Conservation (phyloP, 2,797 vertebrate species). For the Pteropus rufus region DNA sequence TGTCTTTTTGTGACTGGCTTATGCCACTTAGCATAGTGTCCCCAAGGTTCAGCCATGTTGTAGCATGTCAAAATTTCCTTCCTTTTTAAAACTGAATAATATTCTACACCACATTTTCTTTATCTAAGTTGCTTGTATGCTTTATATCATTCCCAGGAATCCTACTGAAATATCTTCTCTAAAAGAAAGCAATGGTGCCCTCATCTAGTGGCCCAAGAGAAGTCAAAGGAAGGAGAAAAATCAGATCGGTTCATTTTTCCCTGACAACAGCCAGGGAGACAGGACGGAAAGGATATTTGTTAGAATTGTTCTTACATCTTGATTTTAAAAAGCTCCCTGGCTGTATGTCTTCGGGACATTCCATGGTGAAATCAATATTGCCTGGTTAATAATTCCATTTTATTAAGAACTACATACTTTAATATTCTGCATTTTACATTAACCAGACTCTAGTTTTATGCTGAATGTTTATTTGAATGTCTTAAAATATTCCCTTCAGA, state of each 20-base stretch:
- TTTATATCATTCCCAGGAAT: neutral
- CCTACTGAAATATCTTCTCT: neutral
- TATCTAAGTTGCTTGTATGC: neutral
- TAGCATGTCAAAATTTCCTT: neutral
- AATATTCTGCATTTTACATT: constrained; percentile 10
- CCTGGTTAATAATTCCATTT: neutral
- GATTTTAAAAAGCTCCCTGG: neutral
- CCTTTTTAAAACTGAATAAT: neutral
- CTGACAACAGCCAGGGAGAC: neutral
- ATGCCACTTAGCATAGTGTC: neutral
- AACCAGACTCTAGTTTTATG: neutral
- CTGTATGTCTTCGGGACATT: neutral
- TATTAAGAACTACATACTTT: neutral
- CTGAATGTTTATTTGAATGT: neutral
- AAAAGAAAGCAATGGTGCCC: neutral
- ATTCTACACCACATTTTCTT: neutral
- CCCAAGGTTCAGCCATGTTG: neutral
- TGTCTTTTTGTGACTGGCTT: neutral
- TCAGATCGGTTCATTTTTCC: neutral
- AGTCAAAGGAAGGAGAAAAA: neutral
- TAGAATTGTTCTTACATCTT: neutral
- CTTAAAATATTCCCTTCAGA: neutral
- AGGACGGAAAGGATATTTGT: neutral
- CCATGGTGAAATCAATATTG: neutral
- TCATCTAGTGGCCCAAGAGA: neutral